Percentiles rank a stretch among this genome's conserved stretches.
These are phyloP conservation scores for Salarias fasciatus DNA, from an alignment of 2,797 vertebrate species.

Conservation along the genomic window DNA sequence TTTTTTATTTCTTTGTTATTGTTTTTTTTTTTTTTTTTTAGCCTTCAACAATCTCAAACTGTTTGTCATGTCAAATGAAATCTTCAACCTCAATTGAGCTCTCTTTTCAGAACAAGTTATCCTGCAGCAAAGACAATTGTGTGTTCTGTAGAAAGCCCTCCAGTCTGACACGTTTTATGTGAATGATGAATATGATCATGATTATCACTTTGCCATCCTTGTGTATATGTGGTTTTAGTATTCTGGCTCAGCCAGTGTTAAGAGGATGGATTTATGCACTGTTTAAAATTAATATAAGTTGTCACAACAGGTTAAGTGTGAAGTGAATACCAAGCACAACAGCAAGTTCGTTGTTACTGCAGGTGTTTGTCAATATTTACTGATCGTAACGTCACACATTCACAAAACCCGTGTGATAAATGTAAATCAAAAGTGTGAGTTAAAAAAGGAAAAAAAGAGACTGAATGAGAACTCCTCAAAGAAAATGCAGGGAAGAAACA, in stretches of 20 bases:
- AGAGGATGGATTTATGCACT: not conserved
- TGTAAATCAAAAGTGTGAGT: too few species aligned
- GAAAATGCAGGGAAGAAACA: not conserved
- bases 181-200: not conserved
- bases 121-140: too few species aligned
- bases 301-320: too few species aligned
- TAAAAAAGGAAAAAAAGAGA: not conserved
- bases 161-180: not conserved
- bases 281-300: not conserved
- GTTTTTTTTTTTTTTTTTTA: not conserved
- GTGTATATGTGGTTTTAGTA: not conserved
- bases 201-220: not conserved
- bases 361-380: too few species aligned
- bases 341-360: too few species aligned
- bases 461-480: not conserved
- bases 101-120: too few species aligned
- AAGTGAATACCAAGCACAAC: too few species aligned
- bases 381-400: too few species aligned
- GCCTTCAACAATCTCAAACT: constrained; percentile 2
- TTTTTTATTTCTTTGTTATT: not conserved
- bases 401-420: too few species aligned
- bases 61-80: not conserved
- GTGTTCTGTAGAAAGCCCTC: not conserved
- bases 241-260: constrained; percentile 3
- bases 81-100: not conserved